Conservation (phyloP, 2,113 vertebrate species). For the Mastomys natalensis region DNA sequence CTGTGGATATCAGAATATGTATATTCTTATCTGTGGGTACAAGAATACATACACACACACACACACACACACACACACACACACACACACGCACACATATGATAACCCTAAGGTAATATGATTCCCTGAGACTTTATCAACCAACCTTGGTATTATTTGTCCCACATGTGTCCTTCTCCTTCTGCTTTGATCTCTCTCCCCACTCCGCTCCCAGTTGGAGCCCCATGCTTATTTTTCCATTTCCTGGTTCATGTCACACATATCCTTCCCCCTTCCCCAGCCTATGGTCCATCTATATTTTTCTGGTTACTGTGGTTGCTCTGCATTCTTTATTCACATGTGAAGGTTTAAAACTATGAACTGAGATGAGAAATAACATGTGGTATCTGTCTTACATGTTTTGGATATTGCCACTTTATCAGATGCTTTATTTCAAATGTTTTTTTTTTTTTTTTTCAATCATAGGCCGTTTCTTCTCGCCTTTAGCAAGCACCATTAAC, state of each 20-base stretch:
- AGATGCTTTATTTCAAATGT: not conserved
- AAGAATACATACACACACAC: too few species aligned
- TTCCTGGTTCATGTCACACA: not conserved
- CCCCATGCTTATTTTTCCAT: not conserved
- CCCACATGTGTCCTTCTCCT: not conserved
- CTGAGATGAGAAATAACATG: not conserved
- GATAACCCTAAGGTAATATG: not conserved
- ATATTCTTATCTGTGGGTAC: too few species aligned
- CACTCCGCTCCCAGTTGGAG: not conserved
- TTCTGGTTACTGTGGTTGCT: not conserved
- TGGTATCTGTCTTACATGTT: not conserved
- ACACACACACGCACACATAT: too few species aligned
- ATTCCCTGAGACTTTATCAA: not conserved
- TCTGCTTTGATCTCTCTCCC: not conserved
- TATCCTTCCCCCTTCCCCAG: not conserved
- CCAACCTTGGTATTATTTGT: not conserved
- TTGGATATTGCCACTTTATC: not conserved
- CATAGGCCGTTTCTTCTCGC: not conserved
- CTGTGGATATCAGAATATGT: too few species aligned
- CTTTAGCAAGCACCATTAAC: not conserved
- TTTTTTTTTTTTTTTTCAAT: not conserved
- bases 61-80: too few species aligned
- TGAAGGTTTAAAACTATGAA: not conserved
- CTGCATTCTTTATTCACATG: not conserved
- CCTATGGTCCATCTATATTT: not conserved